Percentiles rank a stretch among this genome's conserved stretches.
phyloP scores from a whole-genome alignment of 1,140 invertebrate genomes.

The Coelopa frigida region DNA sequence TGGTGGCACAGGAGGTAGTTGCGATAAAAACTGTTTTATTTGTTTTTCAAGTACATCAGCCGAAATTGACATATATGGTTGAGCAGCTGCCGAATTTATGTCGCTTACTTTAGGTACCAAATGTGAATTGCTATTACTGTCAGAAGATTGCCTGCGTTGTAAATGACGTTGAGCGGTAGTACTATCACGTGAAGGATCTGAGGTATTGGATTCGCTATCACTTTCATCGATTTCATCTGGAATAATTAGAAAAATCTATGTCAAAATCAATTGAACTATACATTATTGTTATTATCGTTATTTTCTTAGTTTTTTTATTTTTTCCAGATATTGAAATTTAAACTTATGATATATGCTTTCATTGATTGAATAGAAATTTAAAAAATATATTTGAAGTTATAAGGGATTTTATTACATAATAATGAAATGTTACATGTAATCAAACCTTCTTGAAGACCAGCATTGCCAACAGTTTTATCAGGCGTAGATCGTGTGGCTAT shows the following conservation, averaged over 20 bases:
- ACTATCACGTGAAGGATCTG: conserved; percentile 31
- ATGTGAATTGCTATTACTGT: conserved; percentile 29
- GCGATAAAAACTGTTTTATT: conserved; percentile 6
- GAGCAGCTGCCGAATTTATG: too few species aligned
- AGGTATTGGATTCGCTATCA: conserved; percentile 36
- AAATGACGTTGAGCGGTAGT: conserved; percentile 15
- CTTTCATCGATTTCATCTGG: conserved; percentile 20
- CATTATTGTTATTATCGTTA: not conserved
- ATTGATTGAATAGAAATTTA: too few species aligned
- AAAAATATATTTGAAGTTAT: too few species aligned
- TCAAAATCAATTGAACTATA: not conserved
- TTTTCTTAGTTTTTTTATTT: not conserved
- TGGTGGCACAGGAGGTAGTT: conserved; percentile 1
- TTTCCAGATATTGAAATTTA: too few species aligned
- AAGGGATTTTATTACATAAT: not conserved
- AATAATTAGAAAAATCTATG: conserved; percentile 9
- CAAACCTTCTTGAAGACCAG: not conserved
- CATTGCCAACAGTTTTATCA: conserved; percentile 15
- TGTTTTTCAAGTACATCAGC: not conserved
- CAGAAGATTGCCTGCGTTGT: conserved; percentile 21
- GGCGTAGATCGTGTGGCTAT: conserved; percentile 11
- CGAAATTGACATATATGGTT: too few species aligned
- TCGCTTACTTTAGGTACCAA: too few species aligned
- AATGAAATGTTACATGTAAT: not conserved
- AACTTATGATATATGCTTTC: too few species aligned